Percentiles rank a stretch among this genome's conserved stretches.
phyloP scores from a whole-genome alignment of 2,113 vertebrate species.

The Okapia johnstoni region DNA sequence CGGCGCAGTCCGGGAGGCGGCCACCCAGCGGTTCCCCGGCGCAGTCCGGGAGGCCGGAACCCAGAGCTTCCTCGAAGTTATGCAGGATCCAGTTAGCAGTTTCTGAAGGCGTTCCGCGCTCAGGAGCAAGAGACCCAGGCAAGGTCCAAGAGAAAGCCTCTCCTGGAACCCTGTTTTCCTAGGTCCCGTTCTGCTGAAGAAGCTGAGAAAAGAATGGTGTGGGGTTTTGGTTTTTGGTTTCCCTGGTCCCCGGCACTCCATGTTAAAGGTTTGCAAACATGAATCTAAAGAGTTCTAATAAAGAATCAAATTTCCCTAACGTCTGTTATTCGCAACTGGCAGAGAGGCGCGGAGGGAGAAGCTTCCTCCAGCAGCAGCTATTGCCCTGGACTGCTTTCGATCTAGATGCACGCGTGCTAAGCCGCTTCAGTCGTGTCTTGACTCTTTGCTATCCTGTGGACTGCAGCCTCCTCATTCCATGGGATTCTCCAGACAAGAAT shows the following conservation, averaged over 20 bases:
- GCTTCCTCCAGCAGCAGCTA: not conserved
- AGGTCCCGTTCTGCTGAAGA: not conserved
- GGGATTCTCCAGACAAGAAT: not conserved
- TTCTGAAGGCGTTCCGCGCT: not conserved
- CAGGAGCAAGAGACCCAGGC: not conserved
- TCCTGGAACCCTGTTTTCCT: not conserved
- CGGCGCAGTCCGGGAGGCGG: not conserved
- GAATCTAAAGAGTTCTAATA: not conserved
- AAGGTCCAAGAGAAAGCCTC: not conserved
- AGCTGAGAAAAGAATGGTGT: not conserved
- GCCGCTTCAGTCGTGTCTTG: not conserved
- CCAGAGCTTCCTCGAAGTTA: not conserved
- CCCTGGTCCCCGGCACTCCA: not conserved
- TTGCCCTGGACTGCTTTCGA: not conserved
- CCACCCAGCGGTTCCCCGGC: accelerated
- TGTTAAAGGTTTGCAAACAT: not conserved
- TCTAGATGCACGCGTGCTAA: not conserved
- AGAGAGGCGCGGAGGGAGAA: not conserved
- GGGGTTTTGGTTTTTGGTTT: not conserved
- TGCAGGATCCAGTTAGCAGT: not conserved
- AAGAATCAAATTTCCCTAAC: not conserved
- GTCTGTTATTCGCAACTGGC: not conserved
- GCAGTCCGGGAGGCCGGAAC: not conserved
- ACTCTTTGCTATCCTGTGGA: not conserved
- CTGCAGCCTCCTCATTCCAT: not conserved